Conservation (phyloP, 2,113 vertebrate species). For the Eidolon helvum region DNA sequence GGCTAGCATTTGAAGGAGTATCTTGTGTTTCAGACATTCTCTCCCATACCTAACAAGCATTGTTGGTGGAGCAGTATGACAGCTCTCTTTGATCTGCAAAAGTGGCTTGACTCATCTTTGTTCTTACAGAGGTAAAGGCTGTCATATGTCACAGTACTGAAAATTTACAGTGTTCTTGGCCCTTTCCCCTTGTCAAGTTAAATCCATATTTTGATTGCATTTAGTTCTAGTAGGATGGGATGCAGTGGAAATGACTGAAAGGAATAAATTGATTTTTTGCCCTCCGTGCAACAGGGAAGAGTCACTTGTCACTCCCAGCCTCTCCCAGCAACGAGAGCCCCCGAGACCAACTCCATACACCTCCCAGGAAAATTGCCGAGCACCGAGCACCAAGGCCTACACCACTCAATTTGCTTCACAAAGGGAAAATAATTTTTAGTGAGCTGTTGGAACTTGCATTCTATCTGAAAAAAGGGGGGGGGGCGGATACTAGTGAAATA, state of each 20-base stretch:
- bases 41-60: neutral
- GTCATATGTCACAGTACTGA: neutral
- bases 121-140: neutral
- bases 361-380: neutral
- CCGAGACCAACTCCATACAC: neutral
- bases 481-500: neutral
- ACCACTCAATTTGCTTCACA: constrained; percentile 30
- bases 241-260: neutral
- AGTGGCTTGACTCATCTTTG: neutral
- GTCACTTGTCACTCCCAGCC: neutral
- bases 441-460: neutral
- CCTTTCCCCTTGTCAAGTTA: constrained; percentile 23
- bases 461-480: too few species aligned
- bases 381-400: neutral
- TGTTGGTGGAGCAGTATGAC: neutral
- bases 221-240: neutral
- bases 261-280: neutral
- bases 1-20: neutral
- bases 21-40: neutral
- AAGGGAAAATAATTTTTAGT: neutral
- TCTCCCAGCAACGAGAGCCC: constrained; percentile 45
- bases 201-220: constrained; percentile 42
- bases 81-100: neutral
- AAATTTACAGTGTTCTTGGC: neutral
- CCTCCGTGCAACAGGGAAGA: neutral